Evolutionary conservation across 64 coral and sea anemone species (phyloP).

Genomic region (Exaiptasia diaphana): DNA sequence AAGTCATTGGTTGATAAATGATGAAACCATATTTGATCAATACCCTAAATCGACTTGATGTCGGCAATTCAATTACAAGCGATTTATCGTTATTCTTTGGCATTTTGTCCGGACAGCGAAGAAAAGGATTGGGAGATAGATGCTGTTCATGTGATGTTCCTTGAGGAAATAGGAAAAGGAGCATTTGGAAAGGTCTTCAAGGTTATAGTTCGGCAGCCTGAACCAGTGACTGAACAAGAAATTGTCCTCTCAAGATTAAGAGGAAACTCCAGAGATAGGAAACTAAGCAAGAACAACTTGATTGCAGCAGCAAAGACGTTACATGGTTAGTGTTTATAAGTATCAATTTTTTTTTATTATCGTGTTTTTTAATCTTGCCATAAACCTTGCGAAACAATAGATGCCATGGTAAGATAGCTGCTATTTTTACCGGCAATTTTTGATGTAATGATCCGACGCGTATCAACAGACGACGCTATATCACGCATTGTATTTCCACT

Average conservation of each 20-base stretch:
- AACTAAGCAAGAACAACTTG: background rate
- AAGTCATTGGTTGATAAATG: too few species aligned
- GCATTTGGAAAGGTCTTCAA: conserved; percentile 55
- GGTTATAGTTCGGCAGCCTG: background rate
- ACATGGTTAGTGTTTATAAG: background rate
- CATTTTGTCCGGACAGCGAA: too few species aligned
- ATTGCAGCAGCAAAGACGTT: background rate
- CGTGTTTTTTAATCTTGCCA: background rate
- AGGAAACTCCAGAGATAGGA: background rate
- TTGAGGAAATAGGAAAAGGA: conserved; percentile 30
- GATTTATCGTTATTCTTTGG: too few species aligned
- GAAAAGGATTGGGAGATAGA: conserved; percentile 46
- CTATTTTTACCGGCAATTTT: background rate
- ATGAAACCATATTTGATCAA: too few species aligned
- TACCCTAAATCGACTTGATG: too few species aligned
- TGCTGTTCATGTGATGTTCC: background rate
- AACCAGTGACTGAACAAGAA: background rate
- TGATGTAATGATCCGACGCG: too few species aligned
- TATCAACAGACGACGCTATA: too few species aligned
- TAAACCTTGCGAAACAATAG: too few species aligned
- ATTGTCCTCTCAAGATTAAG: background rate
- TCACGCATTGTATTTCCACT: too few species aligned
- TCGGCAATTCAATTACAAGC: too few species aligned
- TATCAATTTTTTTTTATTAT: background rate
- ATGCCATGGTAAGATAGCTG: background rate